These are phyloP conservation scores for Pristionchus mayeri DNA, from an alignment of 2,888 invertebrate species.

Conservation along the genomic window DNA sequence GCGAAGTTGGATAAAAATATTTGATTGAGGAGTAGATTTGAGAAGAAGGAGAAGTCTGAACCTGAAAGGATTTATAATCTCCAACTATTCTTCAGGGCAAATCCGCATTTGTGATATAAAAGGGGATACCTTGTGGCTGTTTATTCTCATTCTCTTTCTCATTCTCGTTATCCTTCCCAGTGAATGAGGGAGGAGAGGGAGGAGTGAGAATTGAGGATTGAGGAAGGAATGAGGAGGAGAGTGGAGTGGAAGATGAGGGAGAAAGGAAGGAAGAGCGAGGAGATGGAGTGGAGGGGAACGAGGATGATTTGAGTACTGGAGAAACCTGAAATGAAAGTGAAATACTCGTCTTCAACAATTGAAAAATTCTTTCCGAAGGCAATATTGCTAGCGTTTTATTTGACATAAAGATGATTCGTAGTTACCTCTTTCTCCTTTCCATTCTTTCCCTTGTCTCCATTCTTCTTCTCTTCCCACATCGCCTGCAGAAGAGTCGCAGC, in stretches of 20 bases:
- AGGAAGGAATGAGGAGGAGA: background rate
- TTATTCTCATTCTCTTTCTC: background rate
- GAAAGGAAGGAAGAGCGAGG: background rate
- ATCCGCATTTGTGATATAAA: too few species aligned
- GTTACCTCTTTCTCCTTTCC: background rate
- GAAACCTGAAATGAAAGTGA: background rate
- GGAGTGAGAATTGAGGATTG: background rate
- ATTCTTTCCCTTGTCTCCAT: background rate
- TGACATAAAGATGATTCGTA: too few species aligned
- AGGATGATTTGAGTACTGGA: background rate
- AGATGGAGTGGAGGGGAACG: background rate
- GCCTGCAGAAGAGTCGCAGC: background rate
- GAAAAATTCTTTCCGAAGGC: background rate
- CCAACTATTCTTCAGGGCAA: background rate
- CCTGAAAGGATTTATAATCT: constrained; percentile 2
- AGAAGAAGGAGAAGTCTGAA: background rate
- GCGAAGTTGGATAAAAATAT: background rate
- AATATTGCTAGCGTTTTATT: too few species aligned
- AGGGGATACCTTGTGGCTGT: background rate
- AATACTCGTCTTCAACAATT: background rate
- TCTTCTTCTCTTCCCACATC: constrained; percentile 19
- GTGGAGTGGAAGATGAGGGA: background rate
- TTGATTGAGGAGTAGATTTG: constrained; percentile 13
- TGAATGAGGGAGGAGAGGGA: background rate
- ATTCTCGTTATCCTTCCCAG: background rate